Evolutionary conservation across 2,797 vertebrate genomes (phyloP).

Genomic region (Manis pentadactyla): DNA sequence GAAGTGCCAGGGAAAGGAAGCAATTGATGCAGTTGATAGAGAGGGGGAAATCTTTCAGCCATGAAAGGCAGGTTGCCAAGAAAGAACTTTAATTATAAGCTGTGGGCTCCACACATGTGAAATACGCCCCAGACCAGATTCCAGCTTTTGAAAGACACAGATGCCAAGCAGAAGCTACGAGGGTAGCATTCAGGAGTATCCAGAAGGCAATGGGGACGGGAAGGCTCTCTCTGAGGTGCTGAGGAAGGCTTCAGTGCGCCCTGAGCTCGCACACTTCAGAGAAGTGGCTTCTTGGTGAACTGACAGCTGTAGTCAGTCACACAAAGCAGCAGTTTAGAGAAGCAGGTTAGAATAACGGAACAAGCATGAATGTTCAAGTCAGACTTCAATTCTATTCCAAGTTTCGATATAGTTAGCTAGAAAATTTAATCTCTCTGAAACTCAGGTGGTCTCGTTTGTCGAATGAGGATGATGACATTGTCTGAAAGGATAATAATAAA

Average conservation of each 20-base stretch:
- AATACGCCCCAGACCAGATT: neutral
- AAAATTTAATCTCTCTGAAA: neutral
- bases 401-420: neutral
- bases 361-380: neutral
- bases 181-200: neutral
- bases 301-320: neutral
- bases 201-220: neutral
- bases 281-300: neutral
- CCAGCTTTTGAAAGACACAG: neutral
- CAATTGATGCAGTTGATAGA: neutral
- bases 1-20: neutral
- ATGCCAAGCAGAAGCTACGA: neutral
- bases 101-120: neutral
- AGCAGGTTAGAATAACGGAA: neutral
- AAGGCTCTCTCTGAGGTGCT: neutral
- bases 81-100: neutral
- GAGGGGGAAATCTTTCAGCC: accelerated
- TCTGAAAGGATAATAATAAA: neutral
- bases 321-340: neutral
- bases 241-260: neutral
- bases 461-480: neutral
- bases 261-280: neutral
- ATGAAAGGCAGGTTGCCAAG: neutral
- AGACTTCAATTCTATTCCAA: neutral
- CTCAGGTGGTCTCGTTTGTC: neutral